A percentile compares a stretch with the other conserved stretches of the same genome.
Conservation (phyloP, 2,797 vertebrate species). For the Clarias fuscus region DNA sequence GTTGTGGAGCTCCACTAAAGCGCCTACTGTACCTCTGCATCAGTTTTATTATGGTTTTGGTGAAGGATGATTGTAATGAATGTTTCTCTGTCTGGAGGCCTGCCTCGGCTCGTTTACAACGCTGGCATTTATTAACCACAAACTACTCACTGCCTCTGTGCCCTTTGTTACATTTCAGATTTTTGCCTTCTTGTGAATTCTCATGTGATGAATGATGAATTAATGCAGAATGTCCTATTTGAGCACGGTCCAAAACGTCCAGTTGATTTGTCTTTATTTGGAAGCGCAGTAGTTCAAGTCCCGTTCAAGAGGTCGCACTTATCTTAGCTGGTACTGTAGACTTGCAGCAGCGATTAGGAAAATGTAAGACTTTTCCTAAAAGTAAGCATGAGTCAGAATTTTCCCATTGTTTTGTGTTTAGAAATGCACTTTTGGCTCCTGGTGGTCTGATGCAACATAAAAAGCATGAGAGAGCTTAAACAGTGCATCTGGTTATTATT, state of each 20-base stretch:
- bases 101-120: neutral
- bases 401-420: neutral
- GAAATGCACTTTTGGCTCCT: neutral
- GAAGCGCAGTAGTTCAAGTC: neutral
- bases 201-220: neutral
- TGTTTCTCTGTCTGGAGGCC: neutral
- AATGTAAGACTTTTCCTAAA: neutral
- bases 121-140: neutral
- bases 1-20: neutral
- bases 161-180: neutral
- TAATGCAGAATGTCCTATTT: too few species aligned
- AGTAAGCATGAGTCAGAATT: neutral
- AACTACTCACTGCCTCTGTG: neutral
- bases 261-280: neutral
- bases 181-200: neutral
- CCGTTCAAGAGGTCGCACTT: neutral
- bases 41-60: neutral
- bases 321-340: too few species aligned
- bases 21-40: neutral
- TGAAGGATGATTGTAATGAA: neutral
- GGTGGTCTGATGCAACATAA: neutral
- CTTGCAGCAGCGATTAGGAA: neutral
- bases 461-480: neutral
- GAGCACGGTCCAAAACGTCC: neutral
- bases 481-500: neutral